Conservation (phyloP, 2,797 vertebrate species). For the Nyctibius grandis region DNA sequence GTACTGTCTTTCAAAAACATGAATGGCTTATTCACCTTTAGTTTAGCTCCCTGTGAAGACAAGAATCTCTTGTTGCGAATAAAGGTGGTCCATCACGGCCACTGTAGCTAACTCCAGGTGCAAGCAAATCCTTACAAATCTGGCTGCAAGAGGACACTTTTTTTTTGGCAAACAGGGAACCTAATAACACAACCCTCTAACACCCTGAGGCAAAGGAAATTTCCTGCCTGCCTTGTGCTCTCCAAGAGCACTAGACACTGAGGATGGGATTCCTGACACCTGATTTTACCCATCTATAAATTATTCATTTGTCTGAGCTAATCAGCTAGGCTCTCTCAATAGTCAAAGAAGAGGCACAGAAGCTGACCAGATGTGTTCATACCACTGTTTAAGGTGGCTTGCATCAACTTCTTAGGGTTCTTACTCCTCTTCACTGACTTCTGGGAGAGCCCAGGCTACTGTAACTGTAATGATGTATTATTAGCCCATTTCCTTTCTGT, state of each 20-base stretch:
- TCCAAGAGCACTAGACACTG: neutral
- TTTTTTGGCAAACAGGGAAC: neutral
- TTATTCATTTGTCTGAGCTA: slow-evolving; percentile 4
- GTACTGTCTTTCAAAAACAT: neutral
- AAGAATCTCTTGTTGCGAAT: neutral
- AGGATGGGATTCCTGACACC: neutral
- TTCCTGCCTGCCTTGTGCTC: neutral
- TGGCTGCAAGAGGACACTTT: neutral
- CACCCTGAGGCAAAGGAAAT: neutral
- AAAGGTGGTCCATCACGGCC: neutral
- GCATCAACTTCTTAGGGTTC: neutral
- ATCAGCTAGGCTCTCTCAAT: neutral
- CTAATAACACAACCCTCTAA: neutral
- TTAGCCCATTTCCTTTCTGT: neutral
- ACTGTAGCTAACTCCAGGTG: neutral
- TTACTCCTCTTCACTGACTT: neutral
- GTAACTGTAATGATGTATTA: neutral
- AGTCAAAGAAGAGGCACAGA: neutral
- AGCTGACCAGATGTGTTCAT: neutral
- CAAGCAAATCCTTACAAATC: neutral
- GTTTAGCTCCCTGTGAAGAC: neutral
- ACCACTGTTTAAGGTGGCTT: neutral
- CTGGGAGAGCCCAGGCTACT: neutral
- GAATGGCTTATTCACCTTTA: neutral
- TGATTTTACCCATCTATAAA: slow-evolving; percentile 17